Evolutionary conservation across 1,140 invertebrate species (phyloP).

Genomic region (Lethocerus indicus): DNA sequence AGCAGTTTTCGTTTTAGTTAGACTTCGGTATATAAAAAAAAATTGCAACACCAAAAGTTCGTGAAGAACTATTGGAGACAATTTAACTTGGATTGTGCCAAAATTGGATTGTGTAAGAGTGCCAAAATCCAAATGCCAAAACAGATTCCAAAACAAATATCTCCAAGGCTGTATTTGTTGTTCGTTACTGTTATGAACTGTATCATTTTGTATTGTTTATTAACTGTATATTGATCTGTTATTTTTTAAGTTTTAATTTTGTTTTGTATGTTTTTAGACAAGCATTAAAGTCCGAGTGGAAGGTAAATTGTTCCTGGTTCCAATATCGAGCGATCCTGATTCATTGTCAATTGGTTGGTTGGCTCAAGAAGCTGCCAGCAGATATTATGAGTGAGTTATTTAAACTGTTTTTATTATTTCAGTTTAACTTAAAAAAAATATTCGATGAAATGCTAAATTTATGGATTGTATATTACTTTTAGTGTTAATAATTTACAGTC

Average conservation of each 20-base stretch:
- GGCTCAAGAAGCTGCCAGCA: conserved; percentile 42
- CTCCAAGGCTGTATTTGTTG: not conserved
- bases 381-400: conserved; percentile 33
- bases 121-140: no score
- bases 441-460: not conserved
- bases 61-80: no score
- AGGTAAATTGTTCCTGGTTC: conserved; percentile 17
- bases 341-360: conserved; percentile 32
- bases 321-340: conserved; percentile 12
- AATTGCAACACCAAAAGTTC: no score
- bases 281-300: conserved; percentile 17
- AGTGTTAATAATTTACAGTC: no score
- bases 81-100: no score
- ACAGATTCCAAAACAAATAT: not conserved
- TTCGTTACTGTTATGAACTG: not conserved
- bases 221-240: not conserved
- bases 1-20: no score
- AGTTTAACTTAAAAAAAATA: conserved; percentile 7
- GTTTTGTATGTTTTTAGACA: not conserved
- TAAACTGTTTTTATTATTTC: conserved; percentile 1
- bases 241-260: not conserved
- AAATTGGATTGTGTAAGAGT: no score
- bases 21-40: no score
- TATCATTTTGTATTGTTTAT: not conserved
- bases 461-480: conserved; percentile 2